phyloP scores from a whole-genome alignment of 2,113 vertebrate genomes.

The Arizona elegans region DNA sequence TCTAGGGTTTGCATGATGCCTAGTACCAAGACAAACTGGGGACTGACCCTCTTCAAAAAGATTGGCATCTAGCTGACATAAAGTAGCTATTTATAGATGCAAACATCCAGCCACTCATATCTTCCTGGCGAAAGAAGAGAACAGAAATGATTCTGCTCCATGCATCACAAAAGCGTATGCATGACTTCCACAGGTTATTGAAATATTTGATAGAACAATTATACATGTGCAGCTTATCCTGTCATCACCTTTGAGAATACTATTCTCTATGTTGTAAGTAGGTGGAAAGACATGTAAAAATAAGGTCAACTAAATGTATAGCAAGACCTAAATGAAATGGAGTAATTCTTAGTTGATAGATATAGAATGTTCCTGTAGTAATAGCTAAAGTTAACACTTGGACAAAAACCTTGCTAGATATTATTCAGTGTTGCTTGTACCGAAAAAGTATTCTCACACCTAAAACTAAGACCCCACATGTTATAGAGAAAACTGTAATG shows the following conservation, averaged over 20 bases:
- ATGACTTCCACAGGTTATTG: conserved; percentile 36
- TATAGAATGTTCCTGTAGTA: conserved; percentile 44
- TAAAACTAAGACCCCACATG: neutral
- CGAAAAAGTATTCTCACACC: neutral
- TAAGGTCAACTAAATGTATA: conserved; percentile 50
- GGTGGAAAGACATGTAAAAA: conserved; percentile 51
- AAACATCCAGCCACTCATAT: conserved; percentile 78
- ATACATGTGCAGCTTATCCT: conserved; percentile 4
- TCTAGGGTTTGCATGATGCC: conserved; percentile 74
- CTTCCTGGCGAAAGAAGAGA: conserved; percentile 73
- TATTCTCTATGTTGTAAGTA: conserved; percentile 20
- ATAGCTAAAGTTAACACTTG: conserved; percentile 40
- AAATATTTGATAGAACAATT: conserved; percentile 35
- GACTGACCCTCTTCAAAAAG: conserved; percentile 78
- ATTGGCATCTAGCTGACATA: conserved; percentile 93
- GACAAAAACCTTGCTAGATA: conserved; percentile 26
- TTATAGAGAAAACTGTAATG: neutral
- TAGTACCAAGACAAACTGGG: conserved; percentile 70
- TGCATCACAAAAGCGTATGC: conserved; percentile 61
- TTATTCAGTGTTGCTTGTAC: neutral
- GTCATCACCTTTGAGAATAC: conserved; percentile 37
- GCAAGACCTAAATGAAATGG: conserved; percentile 49
- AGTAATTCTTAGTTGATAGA: conserved; percentile 62
- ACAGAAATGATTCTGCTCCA: conserved; percentile 55
- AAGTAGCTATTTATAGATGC: conserved; percentile 93